Conservation (phyloP, 1,140 invertebrate genomes). For the Brachionus calyciflorus region DNA sequence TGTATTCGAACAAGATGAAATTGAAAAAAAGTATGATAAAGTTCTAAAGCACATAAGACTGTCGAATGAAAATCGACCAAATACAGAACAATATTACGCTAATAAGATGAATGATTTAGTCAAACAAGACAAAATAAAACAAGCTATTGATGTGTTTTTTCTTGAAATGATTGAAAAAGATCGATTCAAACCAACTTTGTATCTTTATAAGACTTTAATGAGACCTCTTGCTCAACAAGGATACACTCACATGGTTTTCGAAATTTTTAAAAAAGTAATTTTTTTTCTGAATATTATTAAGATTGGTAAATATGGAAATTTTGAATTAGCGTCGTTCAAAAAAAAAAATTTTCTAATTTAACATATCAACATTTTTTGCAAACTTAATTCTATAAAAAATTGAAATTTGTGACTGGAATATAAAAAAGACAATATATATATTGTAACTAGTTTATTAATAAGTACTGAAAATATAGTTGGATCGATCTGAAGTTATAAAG, state of each 20-base stretch:
- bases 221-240: not conserved
- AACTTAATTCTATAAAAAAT: too few relatives aligned
- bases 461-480: too few relatives aligned
- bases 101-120: constrained; percentile 33
- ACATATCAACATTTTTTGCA: too few relatives aligned
- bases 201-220: constrained; percentile 41
- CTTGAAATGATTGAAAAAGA: constrained; percentile 40
- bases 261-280: constrained; percentile 30
- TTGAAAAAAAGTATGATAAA: constrained; percentile 33
- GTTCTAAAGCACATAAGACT: constrained; percentile 11
- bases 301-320: too few relatives aligned
- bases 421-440: too few relatives aligned
- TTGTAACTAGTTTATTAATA: too few relatives aligned
- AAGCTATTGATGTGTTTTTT: constrained; percentile 27
- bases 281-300: not conserved
- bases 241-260: constrained; percentile 46
- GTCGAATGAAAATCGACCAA: constrained; percentile 26
- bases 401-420: too few relatives aligned
- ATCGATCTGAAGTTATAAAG: too few relatives aligned
- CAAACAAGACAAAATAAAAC: constrained; percentile 14
- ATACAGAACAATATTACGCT: constrained; percentile 28
- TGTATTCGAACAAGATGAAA: not conserved
- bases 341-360: too few relatives aligned
- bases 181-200: constrained; percentile 24
- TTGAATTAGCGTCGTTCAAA: too few relatives aligned